Evolutionary conservation across 2,113 vertebrate genomes (phyloP).

Genomic region (Orientallactaga bullata): DNA sequence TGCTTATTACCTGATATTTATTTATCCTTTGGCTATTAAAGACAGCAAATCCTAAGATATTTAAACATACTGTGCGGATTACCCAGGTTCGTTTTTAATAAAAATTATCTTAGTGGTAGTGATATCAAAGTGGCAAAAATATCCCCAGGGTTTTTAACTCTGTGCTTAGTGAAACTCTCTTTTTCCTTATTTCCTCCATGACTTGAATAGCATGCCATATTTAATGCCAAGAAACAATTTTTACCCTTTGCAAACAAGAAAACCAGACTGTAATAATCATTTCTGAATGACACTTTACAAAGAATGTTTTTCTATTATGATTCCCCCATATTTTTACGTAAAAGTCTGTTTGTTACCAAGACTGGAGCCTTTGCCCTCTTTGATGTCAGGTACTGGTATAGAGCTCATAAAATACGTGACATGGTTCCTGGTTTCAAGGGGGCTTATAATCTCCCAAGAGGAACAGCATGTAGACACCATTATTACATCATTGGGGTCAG

Average conservation of each 20-base stretch:
- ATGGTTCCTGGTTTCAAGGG: slow-evolving; percentile 29
- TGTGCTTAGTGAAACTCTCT: slow-evolving; percentile 55
- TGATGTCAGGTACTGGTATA: not conserved
- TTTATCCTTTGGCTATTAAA: slow-evolving; percentile 65
- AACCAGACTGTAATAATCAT: not conserved
- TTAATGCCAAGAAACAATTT: slow-evolving; percentile 42
- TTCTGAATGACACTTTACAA: not conserved
- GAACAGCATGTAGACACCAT: not conserved
- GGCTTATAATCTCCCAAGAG: not conserved
- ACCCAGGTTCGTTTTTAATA: slow-evolving; percentile 47
- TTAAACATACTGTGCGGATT: slow-evolving; percentile 51
- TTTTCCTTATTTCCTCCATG: slow-evolving; percentile 16
- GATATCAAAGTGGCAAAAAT: slow-evolving; percentile 59
- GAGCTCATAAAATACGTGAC: not conserved
- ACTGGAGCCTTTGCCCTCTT: not conserved
- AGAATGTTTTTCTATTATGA: slow-evolving; percentile 35
- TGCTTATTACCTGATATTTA: slow-evolving; percentile 62
- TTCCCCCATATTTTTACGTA: slow-evolving; percentile 25
- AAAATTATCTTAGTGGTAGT: not conserved
- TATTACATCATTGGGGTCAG: not conserved
- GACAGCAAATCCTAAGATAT: slow-evolving; percentile 48
- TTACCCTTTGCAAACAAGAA: slow-evolving; percentile 6
- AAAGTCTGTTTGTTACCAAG: not conserved
- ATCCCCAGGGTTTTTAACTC: not conserved
- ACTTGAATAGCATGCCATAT: slow-evolving; percentile 6